Conservation (phyloP, 2,797 vertebrate genomes). For the Halcyon smyrnensis region DNA sequence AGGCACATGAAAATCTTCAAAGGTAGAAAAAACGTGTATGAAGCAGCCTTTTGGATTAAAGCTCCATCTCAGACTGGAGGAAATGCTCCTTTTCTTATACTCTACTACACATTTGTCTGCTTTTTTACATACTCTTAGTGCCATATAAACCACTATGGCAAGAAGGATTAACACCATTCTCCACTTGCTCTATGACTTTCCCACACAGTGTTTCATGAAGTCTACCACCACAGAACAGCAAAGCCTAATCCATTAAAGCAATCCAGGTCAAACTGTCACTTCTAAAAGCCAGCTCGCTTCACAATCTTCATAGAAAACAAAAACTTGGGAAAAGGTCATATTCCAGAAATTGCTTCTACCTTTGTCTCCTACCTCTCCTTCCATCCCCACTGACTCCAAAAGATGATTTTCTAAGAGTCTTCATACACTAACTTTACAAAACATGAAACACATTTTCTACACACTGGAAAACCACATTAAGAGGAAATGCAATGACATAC, state of each 20-base stretch:
- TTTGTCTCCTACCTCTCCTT: neutral
- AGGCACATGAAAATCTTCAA: conserved; percentile 55
- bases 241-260: conserved; percentile 31
- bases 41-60: conserved; percentile 44
- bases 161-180: conserved; percentile 59
- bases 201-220: conserved; percentile 43
- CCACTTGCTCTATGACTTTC: conserved; percentile 61
- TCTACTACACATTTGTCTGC: conserved; percentile 10
- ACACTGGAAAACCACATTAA: neutral
- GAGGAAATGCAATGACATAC: neutral
- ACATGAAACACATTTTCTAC: neutral
- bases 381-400: neutral
- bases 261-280: conserved; percentile 38
- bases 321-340: neutral
- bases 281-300: neutral
- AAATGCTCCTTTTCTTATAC: conserved; percentile 47
- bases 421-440: neutral
- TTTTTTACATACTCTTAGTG: conserved; percentile 43
- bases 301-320: conserved; percentile 2
- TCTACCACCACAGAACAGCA: conserved; percentile 33
- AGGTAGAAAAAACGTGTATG: conserved; percentile 11
- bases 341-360: neutral
- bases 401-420: neutral
- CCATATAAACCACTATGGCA: conserved; percentile 3
- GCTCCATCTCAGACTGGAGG: conserved; percentile 1